Evolutionary conservation across 35 echinoderm and acorn worm genomes (phyloP).

Genomic region (Apostichopus japonicus): DNA sequence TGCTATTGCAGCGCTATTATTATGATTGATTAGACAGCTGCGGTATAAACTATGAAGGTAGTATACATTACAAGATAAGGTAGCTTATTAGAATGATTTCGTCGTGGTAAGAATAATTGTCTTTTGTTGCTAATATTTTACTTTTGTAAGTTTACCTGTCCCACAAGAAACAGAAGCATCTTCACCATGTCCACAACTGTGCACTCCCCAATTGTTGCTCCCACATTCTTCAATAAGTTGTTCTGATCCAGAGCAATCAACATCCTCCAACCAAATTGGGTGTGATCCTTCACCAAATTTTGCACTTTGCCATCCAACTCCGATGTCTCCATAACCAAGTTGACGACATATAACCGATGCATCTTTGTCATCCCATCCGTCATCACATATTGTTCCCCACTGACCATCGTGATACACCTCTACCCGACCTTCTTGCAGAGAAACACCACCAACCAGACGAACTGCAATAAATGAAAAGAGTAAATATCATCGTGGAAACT

Average conservation of each 20-base stretch:
- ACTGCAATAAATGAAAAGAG: not conserved
- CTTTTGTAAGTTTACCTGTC: not conserved
- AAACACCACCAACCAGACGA: not conserved
- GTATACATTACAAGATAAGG: no score
- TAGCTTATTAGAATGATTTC: no score
- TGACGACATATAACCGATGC: constrained; percentile 34
- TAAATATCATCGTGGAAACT: no score
- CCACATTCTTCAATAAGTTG: not conserved
- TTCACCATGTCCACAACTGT: constrained; percentile 15
- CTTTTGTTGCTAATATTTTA: no score
- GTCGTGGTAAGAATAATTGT: no score
- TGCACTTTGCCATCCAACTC: not conserved
- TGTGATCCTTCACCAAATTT: not conserved
- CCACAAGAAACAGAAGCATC: not conserved
- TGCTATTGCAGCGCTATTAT: no score
- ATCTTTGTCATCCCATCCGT: constrained; percentile 37
- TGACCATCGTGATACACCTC: not conserved
- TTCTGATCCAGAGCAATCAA: constrained; percentile 42
- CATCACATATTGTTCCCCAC: not conserved
- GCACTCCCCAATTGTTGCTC: not conserved
- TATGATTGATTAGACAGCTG: no score
- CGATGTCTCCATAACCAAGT: not conserved
- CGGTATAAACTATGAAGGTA: no score
- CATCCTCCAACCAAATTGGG: constrained; percentile 47
- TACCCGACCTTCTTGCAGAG: not conserved